These are phyloP conservation scores for Synanthedon andrenaeformis DNA, from an alignment of 2,888 invertebrate genomes.

Conservation along the genomic window DNA sequence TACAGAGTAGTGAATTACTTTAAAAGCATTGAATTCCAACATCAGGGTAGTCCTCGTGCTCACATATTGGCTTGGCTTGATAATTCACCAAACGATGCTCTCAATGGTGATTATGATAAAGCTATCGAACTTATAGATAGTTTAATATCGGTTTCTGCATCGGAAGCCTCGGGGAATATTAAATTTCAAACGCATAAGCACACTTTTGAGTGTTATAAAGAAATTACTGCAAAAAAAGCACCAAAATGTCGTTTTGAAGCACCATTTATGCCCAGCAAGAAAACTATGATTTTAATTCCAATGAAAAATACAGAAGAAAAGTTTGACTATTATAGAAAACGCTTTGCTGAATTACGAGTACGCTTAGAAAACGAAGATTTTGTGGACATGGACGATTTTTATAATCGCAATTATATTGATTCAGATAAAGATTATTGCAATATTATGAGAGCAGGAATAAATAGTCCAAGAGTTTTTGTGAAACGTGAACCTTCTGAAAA, in stretches of 20 bases:
- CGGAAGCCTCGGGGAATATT: conserved; percentile 22
- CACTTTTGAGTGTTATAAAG: conserved; percentile 22
- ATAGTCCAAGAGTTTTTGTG: conserved; percentile 26
- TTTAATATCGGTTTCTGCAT: conserved; percentile 18
- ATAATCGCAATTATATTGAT: conserved; percentile 16
- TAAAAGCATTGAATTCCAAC: conserved; percentile 29
- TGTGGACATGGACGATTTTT: conserved; percentile 18
- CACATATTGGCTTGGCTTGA: conserved; percentile 32
- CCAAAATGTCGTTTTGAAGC: conserved; percentile 23
- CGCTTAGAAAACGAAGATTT: conserved; percentile 27
- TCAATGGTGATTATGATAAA: conserved; percentile 16
- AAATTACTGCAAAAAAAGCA: conserved; percentile 14
- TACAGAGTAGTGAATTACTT: conserved; percentile 24
- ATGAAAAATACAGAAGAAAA: conserved; percentile 23
- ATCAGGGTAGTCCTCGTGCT: conserved; percentile 28
- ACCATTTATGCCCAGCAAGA: conserved; percentile 21
- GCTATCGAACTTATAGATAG: conserved; percentile 16
- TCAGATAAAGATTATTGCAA: conserved; percentile 20
- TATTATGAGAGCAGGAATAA: conserved; percentile 22
- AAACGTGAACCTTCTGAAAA: conserved; percentile 28
- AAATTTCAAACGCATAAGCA: conserved; percentile 21
- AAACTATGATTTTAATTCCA: conserved; percentile 16
- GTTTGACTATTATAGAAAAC: conserved; percentile 18
- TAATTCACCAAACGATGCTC: conserved; percentile 19
- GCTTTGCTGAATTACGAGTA: conserved; percentile 22